Base-by-base conservation (phyloP, 2,797 vertebrate genomes). In the Erpetoichthys calabaricus region DNA sequence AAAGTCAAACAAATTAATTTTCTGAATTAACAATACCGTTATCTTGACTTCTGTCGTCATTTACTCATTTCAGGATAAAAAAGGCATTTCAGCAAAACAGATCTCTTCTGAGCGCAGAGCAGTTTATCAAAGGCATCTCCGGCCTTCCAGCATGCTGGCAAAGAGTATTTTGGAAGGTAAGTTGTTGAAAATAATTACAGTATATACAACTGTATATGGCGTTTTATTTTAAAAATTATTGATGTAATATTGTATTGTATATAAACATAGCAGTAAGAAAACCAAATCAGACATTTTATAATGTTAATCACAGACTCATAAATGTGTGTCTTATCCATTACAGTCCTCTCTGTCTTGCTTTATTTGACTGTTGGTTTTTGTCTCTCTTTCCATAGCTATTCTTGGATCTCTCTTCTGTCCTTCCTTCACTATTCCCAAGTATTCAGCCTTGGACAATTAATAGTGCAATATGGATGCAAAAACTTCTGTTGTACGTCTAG, bases 91-190 rank as follows among this genome's bases (percentile, higher is more conserved):
- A 2, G 92, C 88, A 60, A 98, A 98, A 73, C 87, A 84, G 50
- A 77, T 85, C 59, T 82, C 84, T 51, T 77, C 90, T 7, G 94
- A 98, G 67, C 85, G 92, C 72, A 89, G 92, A 75, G 73, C 82
- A 2, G 83, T 94, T 5, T 98, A 91, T 69, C 94, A 96, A 75
- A 83, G 93, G 64, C 93, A 96, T 62, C 84, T 93, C 58, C 86
- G 91, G 46, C 80, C 94, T 0, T 94, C 95, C 47, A 94, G 92
- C 71, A 84, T 98, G 80, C 82, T 98, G 74, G 92, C 95, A 60
- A 98, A 98, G 77, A 98, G 92, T 80, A 98, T 98, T 79, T 76
- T 98, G 46, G 95, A 98, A 91, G 95, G 94, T 87, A 74, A 80
- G 66, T 44, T 49, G 44, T 25, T 8, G 0, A 2, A 58, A 63